Evolutionary conservation across 2,888 invertebrate species (phyloP).

Genomic region (Lepidocyrtoides sp.): DNA sequence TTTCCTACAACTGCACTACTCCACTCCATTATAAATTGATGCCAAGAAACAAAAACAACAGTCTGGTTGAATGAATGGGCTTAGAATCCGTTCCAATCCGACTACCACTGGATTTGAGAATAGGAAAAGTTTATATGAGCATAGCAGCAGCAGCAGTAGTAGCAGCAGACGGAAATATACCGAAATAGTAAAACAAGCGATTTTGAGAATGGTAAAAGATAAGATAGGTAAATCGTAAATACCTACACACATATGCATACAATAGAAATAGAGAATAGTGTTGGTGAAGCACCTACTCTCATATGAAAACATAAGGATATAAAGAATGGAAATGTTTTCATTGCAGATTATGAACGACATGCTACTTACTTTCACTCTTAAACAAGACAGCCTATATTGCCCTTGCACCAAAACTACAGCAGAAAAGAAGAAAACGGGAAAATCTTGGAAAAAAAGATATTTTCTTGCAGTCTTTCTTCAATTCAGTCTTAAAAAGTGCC

Average conservation of each 20-base stretch:
- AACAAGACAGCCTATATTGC: too few species aligned
- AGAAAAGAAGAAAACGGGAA: too few species aligned
- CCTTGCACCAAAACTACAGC: too few species aligned
- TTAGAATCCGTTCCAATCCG: too few species aligned
- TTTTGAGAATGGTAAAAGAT: not conserved
- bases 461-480: not conserved
- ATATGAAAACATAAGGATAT: too few species aligned
- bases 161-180: not conserved
- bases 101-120: not conserved
- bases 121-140: too few species aligned
- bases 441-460: not conserved
- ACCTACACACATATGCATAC: too few species aligned
- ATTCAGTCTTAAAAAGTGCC: not conserved
- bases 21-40: not conserved
- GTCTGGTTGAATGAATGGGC: not conserved
- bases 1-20: too few species aligned
- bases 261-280: too few species aligned
- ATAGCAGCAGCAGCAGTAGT: too few species aligned
- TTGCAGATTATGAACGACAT: not conserved
- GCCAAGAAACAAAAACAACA: not conserved
- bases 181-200: not conserved
- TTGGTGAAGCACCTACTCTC: too few species aligned
- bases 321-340: not conserved
- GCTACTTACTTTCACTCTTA: conserved; percentile 8
- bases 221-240: not conserved